Conservation (phyloP, 2,797 vertebrate species). For the Trachurus trachurus region DNA sequence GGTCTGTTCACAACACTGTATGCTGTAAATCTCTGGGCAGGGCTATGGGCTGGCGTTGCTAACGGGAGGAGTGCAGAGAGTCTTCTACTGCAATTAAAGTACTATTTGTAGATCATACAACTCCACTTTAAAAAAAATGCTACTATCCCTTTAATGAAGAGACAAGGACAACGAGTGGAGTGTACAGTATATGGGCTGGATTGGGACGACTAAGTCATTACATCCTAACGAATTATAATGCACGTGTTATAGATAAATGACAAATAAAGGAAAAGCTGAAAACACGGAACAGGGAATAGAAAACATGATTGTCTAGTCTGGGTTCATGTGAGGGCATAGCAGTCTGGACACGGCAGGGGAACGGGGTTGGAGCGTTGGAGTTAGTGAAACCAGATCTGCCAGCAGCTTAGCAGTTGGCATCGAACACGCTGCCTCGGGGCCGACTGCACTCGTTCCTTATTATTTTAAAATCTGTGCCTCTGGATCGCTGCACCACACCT, state of each 20-base stretch:
- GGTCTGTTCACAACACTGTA: no score
- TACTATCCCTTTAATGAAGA: no score
- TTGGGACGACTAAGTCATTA: no score
- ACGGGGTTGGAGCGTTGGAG: constrained; percentile 11
- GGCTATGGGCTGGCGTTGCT: no score
- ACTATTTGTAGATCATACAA: no score
- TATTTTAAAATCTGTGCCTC: constrained; percentile 38
- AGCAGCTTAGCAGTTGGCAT: constrained; percentile 43
- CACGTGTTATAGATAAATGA: not conserved
- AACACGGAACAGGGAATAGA: not conserved
- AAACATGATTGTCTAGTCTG: not conserved
- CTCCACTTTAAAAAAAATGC: no score
- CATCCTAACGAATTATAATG: no score
- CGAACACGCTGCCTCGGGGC: constrained; percentile 21
- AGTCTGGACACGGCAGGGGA: constrained; percentile 10
- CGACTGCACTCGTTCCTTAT: constrained; percentile 2
- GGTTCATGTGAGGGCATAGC: constrained; percentile 38
- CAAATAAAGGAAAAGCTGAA: not conserved
- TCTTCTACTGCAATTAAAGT: no score
- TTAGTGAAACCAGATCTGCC: constrained; percentile 51
- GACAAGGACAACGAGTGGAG: no score
- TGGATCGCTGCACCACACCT: constrained; percentile 42
- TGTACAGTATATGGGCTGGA: no score
- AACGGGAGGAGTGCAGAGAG: no score
- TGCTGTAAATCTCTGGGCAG: no score